Base-by-base conservation (phyloP, 2,888 invertebrate species). In the Omphaloscelis lunosa region DNA sequence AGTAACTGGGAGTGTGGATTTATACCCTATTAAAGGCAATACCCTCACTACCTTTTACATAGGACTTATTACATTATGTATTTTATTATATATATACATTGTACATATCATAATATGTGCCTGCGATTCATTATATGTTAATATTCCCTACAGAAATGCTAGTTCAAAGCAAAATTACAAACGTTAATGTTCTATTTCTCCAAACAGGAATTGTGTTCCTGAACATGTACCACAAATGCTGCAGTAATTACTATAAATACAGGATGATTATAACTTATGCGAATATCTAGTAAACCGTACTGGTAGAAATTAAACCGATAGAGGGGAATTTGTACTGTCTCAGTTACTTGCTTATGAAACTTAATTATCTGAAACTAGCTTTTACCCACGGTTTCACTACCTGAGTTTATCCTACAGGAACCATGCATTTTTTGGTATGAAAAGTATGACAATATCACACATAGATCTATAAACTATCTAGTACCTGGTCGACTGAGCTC, bases 141-240 rank as follows among this genome's bases (percentile, higher is more conserved):
- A 53, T 77, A 69, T 69, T 53, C 48, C 7, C 0, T 45, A 17
- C 58, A 72, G 34, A 66, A 79, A 39, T n/a, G 29, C 15, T 5
- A 48, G 20, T 74, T 62, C 41, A 67, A 58, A 74, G 80, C 66
- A 48, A 51, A 72, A 67, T 72, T 80, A 80, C 66, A 79, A 17
- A 5, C 48, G n/a, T 45, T 39, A 62, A 27, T 8, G 29, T 48
- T 59, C 56, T 45, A 72, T 8, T 29, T 29, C 53, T 73, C 1
- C 8, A 45, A 73, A 59, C 39, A 29, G 12, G 20, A 58, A 66
- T 39, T 56, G 23, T 34, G n/a, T 62, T 62, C 39, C 66, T 8
- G 65, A 48, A 15, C 58, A 41, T 34, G 29, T 75, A 20, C 41
- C 34, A 59, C 61, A 23, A 41, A 4, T 45, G 29, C 56, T 79